Base-by-base conservation (phyloP, 2,888 invertebrate species). In the Helleia helle region DNA sequence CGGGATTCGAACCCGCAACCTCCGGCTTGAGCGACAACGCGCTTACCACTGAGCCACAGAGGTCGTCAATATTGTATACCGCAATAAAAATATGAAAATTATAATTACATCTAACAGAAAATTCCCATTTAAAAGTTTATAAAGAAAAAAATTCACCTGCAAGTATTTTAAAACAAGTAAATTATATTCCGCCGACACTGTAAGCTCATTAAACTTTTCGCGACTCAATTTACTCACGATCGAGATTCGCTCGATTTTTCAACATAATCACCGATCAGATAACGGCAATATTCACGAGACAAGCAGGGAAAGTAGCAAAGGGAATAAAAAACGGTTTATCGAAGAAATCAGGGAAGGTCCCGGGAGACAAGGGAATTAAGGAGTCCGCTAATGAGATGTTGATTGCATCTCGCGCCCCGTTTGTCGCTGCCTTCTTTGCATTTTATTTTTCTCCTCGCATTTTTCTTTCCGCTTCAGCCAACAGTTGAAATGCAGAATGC, bases 331-430 rank as follows among this genome's bases (percentile, higher is more conserved):
- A 71, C 69, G 69, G 66, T 71, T 76, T 73, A 76, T 73, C 72
- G 71, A 66, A 64, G 63, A 68, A 75, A 72, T 76, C 74, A 65
- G 62, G 59, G 59, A 57, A 53, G 57, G 56, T 56, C 51, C 68
- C 58, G 55, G 41, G 47, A 42, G 67, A 71, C 70, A 65, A 61
- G 58, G 57, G 69, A 75, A 77, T 76, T 79, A 80, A 77, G 71
- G 68, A 68, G 59, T 66, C 58, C 65, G 56, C 77, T 80, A 80
- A 81, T 80, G 79, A 79, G 77, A 81, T 80, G 81, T 76, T 80
- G 79, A 81, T 80, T 79, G 79, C 75, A 70, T 69, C 69, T 68
- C 63, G 58, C 60, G 66, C 59, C 60, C 59, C 70, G 69, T 65
- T 76, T 71, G 69, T 69, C 71, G 65, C 54, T 41, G 46, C 50